Evolutionary conservation across 2,113 vertebrate genomes (phyloP).

Genomic region (Nipponia nippon): DNA sequence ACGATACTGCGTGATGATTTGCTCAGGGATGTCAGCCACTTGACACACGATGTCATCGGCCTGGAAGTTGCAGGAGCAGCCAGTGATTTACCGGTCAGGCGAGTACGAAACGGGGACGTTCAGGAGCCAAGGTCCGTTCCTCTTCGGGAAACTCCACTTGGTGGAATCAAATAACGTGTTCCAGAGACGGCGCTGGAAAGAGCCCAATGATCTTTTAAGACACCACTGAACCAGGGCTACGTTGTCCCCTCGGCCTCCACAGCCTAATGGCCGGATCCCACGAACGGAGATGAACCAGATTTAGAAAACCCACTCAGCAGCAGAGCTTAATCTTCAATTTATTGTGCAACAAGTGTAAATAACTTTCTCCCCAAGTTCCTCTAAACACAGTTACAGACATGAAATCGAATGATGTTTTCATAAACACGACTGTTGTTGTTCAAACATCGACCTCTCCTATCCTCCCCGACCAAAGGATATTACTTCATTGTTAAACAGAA

Average conservation of each 20-base stretch:
- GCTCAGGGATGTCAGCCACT: neutral
- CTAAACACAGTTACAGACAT: neutral
- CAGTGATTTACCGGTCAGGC: neutral
- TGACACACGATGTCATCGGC: fast-evolving
- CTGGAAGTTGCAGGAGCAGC: neutral
- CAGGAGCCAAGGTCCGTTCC: neutral
- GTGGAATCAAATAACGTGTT: neutral
- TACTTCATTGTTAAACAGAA: neutral
- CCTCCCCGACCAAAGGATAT: neutral
- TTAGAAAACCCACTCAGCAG: neutral
- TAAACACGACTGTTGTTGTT: neutral
- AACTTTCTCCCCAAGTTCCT: neutral
- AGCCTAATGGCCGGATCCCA: neutral
- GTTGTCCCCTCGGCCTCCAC: neutral
- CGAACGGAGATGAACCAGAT: neutral
- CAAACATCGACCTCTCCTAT: neutral
- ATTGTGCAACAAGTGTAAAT: constrained; percentile 21
- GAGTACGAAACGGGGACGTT: fast-evolving
- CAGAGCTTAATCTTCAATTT: constrained; percentile 1
- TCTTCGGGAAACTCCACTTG: neutral
- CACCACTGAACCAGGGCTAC: fast-evolving
- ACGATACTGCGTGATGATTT: fast-evolving
- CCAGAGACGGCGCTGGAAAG: neutral
- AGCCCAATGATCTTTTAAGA: neutral
- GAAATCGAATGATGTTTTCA: neutral